Evolutionary conservation across 2,888 invertebrate species (phyloP), one percentile per base, ranked within the genome.

Genomic region (Noctua fimbriata): DNA sequence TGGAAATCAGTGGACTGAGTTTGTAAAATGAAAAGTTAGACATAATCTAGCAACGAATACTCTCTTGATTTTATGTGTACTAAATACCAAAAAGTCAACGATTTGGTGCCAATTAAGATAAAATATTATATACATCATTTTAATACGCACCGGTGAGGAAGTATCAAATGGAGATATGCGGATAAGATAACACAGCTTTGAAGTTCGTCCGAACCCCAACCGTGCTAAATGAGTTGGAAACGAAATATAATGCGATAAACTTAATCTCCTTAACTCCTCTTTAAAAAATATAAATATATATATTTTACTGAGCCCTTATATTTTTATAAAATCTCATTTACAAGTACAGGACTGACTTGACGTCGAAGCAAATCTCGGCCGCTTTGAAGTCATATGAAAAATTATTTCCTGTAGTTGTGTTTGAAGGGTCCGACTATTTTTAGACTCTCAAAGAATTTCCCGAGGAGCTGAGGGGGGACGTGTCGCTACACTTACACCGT

Each of bases 361-460:
- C 52, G 65, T 74, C 41, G 36, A 71, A 67, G 72, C 76, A 78
- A 78, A 86, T 79, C 66, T 69, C 77, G 32, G 44, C 73, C 52
- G 47, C 77, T 89, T 80, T 86, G 70, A 89, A 86, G 55, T 78
- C 69, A 72, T 79, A 74, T 77, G 52, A 78, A 55, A 77, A 78
- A 78, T 80, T 79, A 73, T 86, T 81, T 83, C 67, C n/a, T 44
- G 75, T 49, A 66, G 44, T 63, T 77, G 58, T 73, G n/a, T 88
- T 55, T 72, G 24, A 81, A 70, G 74, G 67, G 49, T 78, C 88
- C 86, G 81, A 86, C 86, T 92, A 87, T 90, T 96, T 96, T 84
- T 97, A 99, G 99, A 99, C 99, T 72, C 96, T 99, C 87, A 98
- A 98, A 96, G 99, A 99, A 96, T 99, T 99, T 96, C 99, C 99